Evolutionary conservation across 2,113 vertebrate genomes (phyloP), one percentile per base, ranked within the genome.

Genomic region (Lophura nycthemera): DNA sequence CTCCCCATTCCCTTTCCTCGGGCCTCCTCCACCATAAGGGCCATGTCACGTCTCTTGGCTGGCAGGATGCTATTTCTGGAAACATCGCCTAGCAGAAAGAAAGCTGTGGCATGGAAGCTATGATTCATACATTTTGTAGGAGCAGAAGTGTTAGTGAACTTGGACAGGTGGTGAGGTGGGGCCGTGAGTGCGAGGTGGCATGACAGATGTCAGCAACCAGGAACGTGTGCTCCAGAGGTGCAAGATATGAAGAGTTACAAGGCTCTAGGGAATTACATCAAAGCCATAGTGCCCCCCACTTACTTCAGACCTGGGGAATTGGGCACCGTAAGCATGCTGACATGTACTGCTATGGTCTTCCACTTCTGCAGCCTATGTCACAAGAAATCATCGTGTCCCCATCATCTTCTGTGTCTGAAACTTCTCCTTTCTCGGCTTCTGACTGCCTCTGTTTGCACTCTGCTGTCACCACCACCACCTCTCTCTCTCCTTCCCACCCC

Each of bases 141-240:
- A 91, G 74, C 80, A 91, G 84, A 93, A 89, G 91, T 92, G 96
- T 92, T 60, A 83, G 89, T 92, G 94, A 95, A 75, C 79, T 86
- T 84, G 85, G 94, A 88, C 97, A 96, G 96, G 95, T 94, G 96
- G 89, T 2, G 2, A 50, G 67, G 89, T 89, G 94, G 95, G 81
- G 92, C 75, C 16, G 1, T 6, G 18, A 90, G 70, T 5, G 1
- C 13, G 54, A 94, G 88, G 83, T 82, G 86, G 93, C 93, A 93
- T 81, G 92, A 94, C 90, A 95, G 91, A 95, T 92, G 89, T 91
- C 96, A 95, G 88, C 88, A 82, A 89, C 57, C 66, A 92, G 90
- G 83, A 73, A 95, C 93, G 67, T 50, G 3, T 16, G 40, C 60
- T 92, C 78, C 92, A 92, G 89, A 78, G 72, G 83, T 79, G 75